Evolutionary conservation across 2,113 vertebrate species (phyloP).

Genomic region (Microtus ochrogaster): DNA sequence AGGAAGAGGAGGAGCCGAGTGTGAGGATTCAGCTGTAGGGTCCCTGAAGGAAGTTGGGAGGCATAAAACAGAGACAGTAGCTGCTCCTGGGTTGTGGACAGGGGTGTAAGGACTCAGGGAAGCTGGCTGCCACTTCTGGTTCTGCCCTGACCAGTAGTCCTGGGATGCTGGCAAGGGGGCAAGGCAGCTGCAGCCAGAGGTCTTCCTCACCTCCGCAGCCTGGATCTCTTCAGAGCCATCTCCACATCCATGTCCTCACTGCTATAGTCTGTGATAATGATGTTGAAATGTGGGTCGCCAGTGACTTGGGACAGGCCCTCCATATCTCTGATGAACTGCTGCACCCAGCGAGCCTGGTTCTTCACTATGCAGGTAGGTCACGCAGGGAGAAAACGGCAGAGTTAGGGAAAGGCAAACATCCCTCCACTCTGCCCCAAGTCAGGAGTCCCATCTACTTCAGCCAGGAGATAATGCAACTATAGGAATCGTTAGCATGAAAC

Average conservation of each 20-base stretch:
- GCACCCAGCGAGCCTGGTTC: slow-evolving; percentile 98
- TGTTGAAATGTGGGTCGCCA: slow-evolving; percentile 90
- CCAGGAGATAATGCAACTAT: background rate
- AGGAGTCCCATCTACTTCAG: background rate
- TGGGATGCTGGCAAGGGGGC: background rate
- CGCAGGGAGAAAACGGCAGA: background rate
- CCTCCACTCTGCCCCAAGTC: accelerated
- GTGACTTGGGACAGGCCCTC: slow-evolving; percentile 89
- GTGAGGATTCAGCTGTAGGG: background rate
- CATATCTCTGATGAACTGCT: slow-evolving; percentile 95
- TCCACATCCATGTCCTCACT: slow-evolving; percentile 95
- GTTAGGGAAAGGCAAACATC: background rate
- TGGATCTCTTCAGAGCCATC: slow-evolving; percentile 89
- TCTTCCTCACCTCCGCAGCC: slow-evolving; percentile 88
- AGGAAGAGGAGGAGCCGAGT: background rate
- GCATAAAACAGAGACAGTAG: background rate
- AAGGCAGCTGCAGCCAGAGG: background rate
- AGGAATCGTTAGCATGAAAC: background rate
- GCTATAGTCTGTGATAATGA: slow-evolving; percentile 94
- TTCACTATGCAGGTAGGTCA: slow-evolving; percentile 89
- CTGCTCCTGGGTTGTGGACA: background rate
- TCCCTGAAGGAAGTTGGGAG: background rate
- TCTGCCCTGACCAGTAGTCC: background rate
- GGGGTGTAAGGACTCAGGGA: background rate
- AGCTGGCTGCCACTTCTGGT: background rate